Evolutionary conservation across 2,888 invertebrate species (phyloP).

Genomic region (Spodoptera littoralis): DNA sequence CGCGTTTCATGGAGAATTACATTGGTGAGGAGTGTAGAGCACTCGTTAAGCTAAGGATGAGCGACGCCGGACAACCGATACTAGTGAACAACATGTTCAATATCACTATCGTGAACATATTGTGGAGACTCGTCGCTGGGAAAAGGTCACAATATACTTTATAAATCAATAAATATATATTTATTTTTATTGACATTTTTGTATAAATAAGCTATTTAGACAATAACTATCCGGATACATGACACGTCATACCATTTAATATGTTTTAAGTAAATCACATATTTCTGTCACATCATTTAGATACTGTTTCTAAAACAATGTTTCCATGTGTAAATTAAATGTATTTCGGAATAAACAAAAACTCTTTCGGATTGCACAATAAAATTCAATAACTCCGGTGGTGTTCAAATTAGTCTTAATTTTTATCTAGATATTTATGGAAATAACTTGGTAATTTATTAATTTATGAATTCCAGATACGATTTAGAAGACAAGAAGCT

Average conservation of each 20-base stretch:
- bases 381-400: too few species aligned
- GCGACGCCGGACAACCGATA: conserved; percentile 77
- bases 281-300: too few species aligned
- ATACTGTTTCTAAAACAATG: too few species aligned
- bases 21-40: conserved; percentile 89
- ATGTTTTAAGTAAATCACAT: too few species aligned
- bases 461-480: conserved; percentile 77
- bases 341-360: too few species aligned
- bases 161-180: not conserved
- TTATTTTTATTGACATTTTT: not conserved
- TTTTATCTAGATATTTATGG: not conserved
- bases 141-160: conserved; percentile 77
- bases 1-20: conserved; percentile 89
- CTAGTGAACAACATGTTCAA: conserved; percentile 89
- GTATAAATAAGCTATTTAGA: too few species aligned
- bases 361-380: too few species aligned
- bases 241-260: too few species aligned
- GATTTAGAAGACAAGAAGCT: conserved; percentile 89
- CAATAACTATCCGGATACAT: too few species aligned
- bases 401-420: too few species aligned
- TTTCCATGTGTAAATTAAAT: too few species aligned
- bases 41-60: conserved; percentile 83
- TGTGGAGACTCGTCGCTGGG: conserved; percentile 92
- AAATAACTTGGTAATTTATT: conserved; percentile 3
- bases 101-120: conserved; percentile 90